Base-by-base conservation (phyloP, 2,888 invertebrate species). In the Leptopilina myrica region DNA sequence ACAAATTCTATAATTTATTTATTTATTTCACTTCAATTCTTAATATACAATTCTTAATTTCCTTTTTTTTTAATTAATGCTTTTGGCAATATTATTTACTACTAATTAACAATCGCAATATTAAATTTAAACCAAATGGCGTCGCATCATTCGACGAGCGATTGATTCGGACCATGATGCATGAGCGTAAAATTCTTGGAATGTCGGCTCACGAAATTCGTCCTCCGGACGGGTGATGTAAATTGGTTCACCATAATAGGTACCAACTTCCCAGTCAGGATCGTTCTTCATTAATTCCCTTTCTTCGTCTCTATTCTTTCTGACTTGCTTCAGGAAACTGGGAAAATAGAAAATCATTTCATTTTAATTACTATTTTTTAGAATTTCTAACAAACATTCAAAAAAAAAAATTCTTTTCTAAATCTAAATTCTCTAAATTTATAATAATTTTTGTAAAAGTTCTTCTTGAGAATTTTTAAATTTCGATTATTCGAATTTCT, bases 241-340 rank as follows among this genome's bases (percentile, higher is more conserved):
- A 12, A 98, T 92, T 40, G 95, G 96, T 90, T 97, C 96, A 6
- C 97, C 97, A 85, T 95, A 97, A 92, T 95, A 96, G 2, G 97
- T 98, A 69, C 98, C 99, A 7, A 96, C 95, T 93, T 96, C 95
- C 98, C 98, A 98, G 84, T 96, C 96, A 79, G 96, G 96, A 14
- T 97, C 97, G 91, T 98, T 95, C 84, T 95, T 95, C 98, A 99
- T 99, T 53, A 98, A 93, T 78, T 96, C 95, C 1, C 93, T 93
- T 92, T 98, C 98, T 83, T 96, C 96, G 15, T 97, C 97, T 15
- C 97, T 94, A 91, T 97, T 97, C 79, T 93, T 93, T 77, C 96
- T 93, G 59, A 97, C 87, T 87, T 97, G 96, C 88, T 96, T 97
- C 89, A 98, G 90, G 87, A 92, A 92, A 77, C 94, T 94, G 84